Evolutionary conservation across 2,113 vertebrate species (phyloP), one percentile per base, ranked within the genome.

Genomic region (Regulus satrapa): DNA sequence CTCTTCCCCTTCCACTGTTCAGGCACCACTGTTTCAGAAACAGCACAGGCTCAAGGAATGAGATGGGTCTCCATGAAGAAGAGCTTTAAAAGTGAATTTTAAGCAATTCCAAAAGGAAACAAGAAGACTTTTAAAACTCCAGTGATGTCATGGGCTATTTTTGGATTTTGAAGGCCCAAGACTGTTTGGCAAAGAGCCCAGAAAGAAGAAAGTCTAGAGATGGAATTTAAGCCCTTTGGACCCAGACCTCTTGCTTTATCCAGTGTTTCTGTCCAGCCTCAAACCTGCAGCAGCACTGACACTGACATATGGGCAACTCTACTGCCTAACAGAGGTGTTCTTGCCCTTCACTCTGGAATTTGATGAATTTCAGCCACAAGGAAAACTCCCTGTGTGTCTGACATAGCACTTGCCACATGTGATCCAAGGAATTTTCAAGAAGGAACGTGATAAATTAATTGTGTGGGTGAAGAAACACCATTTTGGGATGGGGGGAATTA

Each of bases 401-500:
- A 43, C 4, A 11, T 5, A 43, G 38, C 32, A 45, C 32, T 62
- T 74, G 3, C 13, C 18, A 15, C 6, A 1, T 49, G 31, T 48
- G 21, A 61, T 5, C 3, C 41, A 36, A 9, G 0, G 1, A 62
- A 32, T 80, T 61, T 73, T 10, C 41, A 62, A 34, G n/a, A 11
- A 73, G 23, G 14, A 18, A 16, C 8, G 24, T 0, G 4, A 40
- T 23, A 32, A 85, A 67, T 48, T 31, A 51, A 59, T 38, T 18
- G 4, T 51, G 9, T 58, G 63, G 10, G 14, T 77, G 41, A 34
- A 41, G 54, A 73, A 76, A 63, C 16, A 64, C 5, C 34, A 56
- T 0, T 56, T 7, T 80, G 34, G n/a, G 15, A 9, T 6, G 40
- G 25, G 14, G 2, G 3, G 3, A 5, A 12, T 43, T 36, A 8